Evolutionary conservation across 2,113 vertebrate genomes (phyloP).

Genomic region (Taurulus bubalis): DNA sequence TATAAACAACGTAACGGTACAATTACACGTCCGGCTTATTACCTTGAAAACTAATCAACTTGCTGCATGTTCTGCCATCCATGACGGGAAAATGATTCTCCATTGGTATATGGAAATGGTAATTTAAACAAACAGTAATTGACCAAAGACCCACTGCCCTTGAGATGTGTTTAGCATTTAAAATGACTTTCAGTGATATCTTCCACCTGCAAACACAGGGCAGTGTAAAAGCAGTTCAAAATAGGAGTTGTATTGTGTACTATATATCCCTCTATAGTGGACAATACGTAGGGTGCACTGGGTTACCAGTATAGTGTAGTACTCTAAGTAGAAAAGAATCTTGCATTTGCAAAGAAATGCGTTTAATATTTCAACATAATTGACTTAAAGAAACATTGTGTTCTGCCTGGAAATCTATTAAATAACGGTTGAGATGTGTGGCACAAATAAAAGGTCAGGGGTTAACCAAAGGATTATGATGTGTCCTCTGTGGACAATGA

Average conservation of each 20-base stretch:
- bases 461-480: neutral
- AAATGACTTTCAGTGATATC: constrained; percentile 29
- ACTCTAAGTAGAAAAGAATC: neutral
- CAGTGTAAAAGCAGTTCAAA: neutral
- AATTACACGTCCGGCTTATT: constrained; percentile 53
- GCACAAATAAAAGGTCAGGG: neutral
- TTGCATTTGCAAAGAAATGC: neutral
- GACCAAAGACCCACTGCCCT: constrained; percentile 10
- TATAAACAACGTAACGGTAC: constrained; percentile 56
- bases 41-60: constrained; percentile 54
- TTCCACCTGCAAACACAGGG: constrained; percentile 38
- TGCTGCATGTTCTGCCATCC: constrained; percentile 15
- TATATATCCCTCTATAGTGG: neutral
- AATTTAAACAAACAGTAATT: constrained; percentile 59
- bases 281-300: neutral
- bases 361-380: neutral
- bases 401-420: neutral
- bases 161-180: constrained; percentile 51
- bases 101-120: constrained; percentile 45
- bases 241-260: neutral
- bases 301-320: neutral
- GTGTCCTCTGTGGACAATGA: neutral
- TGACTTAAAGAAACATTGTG: neutral
- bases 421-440: neutral
- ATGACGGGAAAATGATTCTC: constrained; percentile 26